Conservation (phyloP, 2,888 invertebrate species). For the Eupithecia pulchellata region DNA sequence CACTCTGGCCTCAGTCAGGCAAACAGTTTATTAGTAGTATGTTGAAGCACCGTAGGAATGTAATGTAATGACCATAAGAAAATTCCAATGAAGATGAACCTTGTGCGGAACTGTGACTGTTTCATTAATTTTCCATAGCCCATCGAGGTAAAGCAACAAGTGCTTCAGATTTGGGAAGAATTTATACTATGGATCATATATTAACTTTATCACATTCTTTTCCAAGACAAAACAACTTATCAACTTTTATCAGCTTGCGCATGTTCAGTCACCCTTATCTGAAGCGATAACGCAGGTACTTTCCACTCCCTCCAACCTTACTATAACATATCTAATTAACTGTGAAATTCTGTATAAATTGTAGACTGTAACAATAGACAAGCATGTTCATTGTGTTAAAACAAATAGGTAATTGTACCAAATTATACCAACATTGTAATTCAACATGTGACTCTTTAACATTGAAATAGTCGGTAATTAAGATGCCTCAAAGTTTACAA, state of each 20-base stretch:
- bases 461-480: conserved; percentile 25
- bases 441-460: conserved; percentile 21
- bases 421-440: not conserved
- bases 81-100: not conserved
- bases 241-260: conserved; percentile 62
- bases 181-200: conserved; percentile 1
- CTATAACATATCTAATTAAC: conserved; percentile 22
- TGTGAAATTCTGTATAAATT: conserved; percentile 25
- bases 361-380: conserved; percentile 38
- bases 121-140: conserved; percentile 1
- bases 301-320: conserved; percentile 24
- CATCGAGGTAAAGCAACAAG: not conserved
- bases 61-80: not conserved
- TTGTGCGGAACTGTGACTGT: not conserved
- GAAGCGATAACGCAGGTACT: conserved; percentile 55
- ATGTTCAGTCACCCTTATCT: conserved; percentile 71
- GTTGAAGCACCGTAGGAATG: not conserved
- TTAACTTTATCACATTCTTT: conserved; percentile 25
- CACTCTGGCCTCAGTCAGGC: not conserved
- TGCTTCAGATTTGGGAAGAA: conserved; percentile 4
- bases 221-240: conserved; percentile 50
- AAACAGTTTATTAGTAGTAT: not conserved
- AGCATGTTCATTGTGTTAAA: conserved; percentile 43
- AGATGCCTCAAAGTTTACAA: conserved; percentile 24
- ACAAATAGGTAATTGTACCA: not conserved